A percentile compares a stretch with the other conserved stretches of the same genome.
Conservation (phyloP, 2,113 vertebrate species). For the Himantopus leucocephalus region DNA sequence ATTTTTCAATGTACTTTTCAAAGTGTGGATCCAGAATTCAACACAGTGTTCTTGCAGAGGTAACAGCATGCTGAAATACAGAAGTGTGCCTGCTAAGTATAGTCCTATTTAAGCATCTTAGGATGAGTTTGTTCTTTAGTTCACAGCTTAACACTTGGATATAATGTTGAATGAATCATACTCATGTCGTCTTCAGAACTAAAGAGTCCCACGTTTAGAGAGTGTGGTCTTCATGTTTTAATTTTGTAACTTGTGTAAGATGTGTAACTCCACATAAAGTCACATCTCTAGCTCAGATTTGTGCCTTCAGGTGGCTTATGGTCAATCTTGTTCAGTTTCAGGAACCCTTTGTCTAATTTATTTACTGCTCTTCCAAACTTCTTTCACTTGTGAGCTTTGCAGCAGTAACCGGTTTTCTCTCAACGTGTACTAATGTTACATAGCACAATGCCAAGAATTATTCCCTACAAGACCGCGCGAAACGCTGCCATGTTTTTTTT, state of each 20-base stretch:
- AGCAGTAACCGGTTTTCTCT: background rate
- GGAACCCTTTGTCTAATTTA: background rate
- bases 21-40: background rate
- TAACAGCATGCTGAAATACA: background rate
- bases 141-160: background rate
- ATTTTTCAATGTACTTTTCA: constrained; percentile 29
- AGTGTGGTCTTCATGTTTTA: background rate
- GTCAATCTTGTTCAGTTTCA: background rate
- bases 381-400: background rate
- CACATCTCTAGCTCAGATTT: background rate
- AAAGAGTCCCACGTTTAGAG: background rate
- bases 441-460: background rate
- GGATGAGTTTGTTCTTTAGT: background rate
- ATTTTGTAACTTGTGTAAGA: background rate
- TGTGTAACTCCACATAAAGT: background rate
- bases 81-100: background rate
- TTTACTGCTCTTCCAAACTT: background rate
- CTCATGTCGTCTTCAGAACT: background rate
- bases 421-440: background rate
- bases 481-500: background rate
- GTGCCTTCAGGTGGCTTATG: background rate
- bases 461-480: background rate
- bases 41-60: background rate
- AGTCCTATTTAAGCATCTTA: background rate
- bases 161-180: background rate